These are phyloP conservation scores for Trichechus manatus DNA, from an alignment of 2,113 vertebrate species.

Conservation along the genomic window DNA sequence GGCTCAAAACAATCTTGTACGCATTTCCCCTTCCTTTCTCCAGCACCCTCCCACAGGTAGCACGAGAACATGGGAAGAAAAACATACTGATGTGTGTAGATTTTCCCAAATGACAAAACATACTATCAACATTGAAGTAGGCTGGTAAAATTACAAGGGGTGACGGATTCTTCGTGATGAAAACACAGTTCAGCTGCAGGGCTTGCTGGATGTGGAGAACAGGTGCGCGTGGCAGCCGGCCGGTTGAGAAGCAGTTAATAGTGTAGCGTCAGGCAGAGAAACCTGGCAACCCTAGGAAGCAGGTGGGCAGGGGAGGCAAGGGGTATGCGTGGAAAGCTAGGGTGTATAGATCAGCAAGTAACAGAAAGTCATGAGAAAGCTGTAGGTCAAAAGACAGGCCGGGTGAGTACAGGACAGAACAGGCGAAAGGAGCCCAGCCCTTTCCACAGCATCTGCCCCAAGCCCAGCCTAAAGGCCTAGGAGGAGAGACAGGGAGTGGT, in stretches of 20 bases:
- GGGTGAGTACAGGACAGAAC: background rate
- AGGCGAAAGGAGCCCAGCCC: background rate
- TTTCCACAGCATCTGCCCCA: background rate
- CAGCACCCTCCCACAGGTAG: background rate
- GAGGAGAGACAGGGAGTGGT: background rate
- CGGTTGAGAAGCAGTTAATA: background rate
- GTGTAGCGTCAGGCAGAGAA: background rate
- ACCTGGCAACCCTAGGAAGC: background rate
- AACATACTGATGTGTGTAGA: conserved; percentile 46
- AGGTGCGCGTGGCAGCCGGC: background rate
- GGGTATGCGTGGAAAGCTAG: background rate
- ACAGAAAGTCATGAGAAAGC: background rate
- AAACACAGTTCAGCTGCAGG: background rate
- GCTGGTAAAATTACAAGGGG: background rate
- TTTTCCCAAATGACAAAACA: conserved; percentile 47
- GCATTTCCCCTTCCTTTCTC: background rate
- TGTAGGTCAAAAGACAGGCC: background rate
- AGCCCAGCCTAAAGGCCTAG: background rate
- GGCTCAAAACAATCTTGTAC: background rate
- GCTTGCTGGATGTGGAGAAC: background rate
- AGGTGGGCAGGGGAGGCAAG: background rate
- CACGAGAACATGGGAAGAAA: background rate
- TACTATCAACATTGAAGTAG: background rate
- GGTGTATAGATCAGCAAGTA: too few relatives aligned
- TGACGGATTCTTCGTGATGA: background rate